Evolutionary conservation across 2,888 invertebrate species (phyloP).

Genomic region (Hanleya hanleyi): DNA sequence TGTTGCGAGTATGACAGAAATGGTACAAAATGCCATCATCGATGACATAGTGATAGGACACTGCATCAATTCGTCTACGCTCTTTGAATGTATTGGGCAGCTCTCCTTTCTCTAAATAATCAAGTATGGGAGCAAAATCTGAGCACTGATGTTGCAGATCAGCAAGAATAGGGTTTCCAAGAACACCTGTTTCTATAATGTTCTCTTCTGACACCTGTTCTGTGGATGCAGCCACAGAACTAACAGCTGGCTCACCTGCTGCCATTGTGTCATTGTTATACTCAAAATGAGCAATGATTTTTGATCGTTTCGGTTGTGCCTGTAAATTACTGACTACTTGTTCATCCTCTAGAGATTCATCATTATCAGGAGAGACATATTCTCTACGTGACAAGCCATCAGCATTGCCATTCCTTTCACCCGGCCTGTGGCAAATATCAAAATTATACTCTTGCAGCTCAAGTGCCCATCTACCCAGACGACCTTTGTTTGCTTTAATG

Average conservation of each 20-base stretch:
- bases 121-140: constrained; percentile 21
- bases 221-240: not conserved
- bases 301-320: too few relatives aligned
- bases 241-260: not conserved
- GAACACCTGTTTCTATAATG: not conserved
- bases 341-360: not conserved
- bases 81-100: constrained; percentile 19
- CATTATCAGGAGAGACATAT: constrained; percentile 4
- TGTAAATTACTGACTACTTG: too few relatives aligned
- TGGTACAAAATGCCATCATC: constrained; percentile 30
- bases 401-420: constrained; percentile 19
- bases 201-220: not conserved
- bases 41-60: constrained; percentile 24
- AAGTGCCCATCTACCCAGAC: constrained; percentile 34
- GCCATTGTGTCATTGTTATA: not conserved
- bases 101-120: constrained; percentile 13
- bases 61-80: constrained; percentile 10
- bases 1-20: constrained; percentile 9
- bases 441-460: constrained; percentile 16
- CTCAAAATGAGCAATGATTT: not conserved
- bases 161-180: not conserved
- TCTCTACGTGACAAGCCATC: constrained; percentile 27
- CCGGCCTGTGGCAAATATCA: not conserved
- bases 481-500: constrained; percentile 27
- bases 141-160: constrained; percentile 27